Evolutionary conservation across 2,888 invertebrate genomes (phyloP).

Genomic region (Tetanocera ferruginea): DNA sequence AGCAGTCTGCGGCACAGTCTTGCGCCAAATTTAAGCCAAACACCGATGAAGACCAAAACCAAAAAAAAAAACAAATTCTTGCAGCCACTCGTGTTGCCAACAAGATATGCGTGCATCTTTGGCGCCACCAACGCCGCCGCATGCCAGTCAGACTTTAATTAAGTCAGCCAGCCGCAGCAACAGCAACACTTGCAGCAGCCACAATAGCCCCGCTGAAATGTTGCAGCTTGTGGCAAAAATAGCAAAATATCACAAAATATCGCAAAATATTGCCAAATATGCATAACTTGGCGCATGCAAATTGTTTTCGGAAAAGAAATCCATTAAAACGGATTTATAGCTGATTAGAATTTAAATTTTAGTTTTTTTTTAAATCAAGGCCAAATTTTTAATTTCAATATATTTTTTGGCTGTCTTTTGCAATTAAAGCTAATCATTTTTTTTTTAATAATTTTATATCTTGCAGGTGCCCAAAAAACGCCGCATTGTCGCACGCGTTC

Average conservation of each 20-base stretch:
- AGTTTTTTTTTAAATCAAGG: background rate
- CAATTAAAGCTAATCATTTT: background rate
- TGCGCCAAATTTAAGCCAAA: slow-evolving; percentile 3
- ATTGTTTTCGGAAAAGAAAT: background rate
- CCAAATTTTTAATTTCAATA: no score
- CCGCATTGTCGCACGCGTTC: slow-evolving; percentile 88
- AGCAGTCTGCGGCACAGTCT: background rate
- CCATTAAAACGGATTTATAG: background rate
- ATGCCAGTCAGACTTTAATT: slow-evolving; percentile 7
- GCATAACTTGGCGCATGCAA: background rate
- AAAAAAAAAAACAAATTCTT: no score
- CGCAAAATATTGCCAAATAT: background rate
- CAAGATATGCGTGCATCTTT: slow-evolving; percentile 13
- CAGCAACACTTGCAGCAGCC: background rate
- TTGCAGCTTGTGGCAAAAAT: background rate
- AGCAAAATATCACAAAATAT: background rate
- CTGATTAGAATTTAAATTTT: background rate
- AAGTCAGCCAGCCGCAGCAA: slow-evolving; percentile 12
- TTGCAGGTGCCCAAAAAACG: slow-evolving; percentile 88
- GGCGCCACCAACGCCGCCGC: slow-evolving; percentile 26
- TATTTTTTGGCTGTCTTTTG: no score
- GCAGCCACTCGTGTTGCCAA: background rate
- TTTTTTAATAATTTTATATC: slow-evolving; percentile 2
- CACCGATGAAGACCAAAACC: background rate
- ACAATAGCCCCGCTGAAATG: background rate